Evolutionary conservation across 1,140 invertebrate genomes (phyloP), one percentile per base, ranked within the genome.

Genomic region (Zeugodacus cucurbitae): DNA sequence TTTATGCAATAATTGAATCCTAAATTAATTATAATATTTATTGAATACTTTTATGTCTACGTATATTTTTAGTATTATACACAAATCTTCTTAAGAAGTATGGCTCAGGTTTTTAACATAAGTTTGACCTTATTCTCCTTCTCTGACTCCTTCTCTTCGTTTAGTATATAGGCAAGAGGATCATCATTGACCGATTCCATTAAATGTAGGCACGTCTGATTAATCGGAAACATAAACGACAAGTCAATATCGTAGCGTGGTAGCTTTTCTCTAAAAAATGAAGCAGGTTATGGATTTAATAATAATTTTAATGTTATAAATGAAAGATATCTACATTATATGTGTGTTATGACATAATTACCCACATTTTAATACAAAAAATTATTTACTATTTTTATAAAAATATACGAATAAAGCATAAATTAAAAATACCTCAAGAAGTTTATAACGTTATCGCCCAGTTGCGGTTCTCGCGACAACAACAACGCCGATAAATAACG

Each of bases 401-500:
- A 48, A 54, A 20, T 54, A 54, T 4, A 54, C 1, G 2, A 2
- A 20, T 54, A 3, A 54, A 59, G 91, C 3, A 70, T 70, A 34
- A 5, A 8, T 34, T 34, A 37, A 37, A 74, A 37, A 37, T 86
- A 89, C 89, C 91, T 89, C 57, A 93, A 87, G 87, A 93, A 93
- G 48, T 89, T 92, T 0, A 93, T 95, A 32, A 96, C 96, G 90
- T 96, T 96, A 54, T 93, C 90, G 3, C 94, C 95, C 20, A 97
- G 92, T 17, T 91, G 93, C 2, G 94, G 90, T 89, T 95, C 94
- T 48, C 97, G 94, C 67, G 96, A 97, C 93, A 98, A 95, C 67
- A 98, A 95, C 90, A 98, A 96, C n/a, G 97, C 97, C 37, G 97
- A 97, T 8, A 98, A 93, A 91, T 97, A 98, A 70, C 97, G 94